phyloP scores from a whole-genome alignment of 2,113 vertebrate species.

The Osmerus eperlanus region DNA sequence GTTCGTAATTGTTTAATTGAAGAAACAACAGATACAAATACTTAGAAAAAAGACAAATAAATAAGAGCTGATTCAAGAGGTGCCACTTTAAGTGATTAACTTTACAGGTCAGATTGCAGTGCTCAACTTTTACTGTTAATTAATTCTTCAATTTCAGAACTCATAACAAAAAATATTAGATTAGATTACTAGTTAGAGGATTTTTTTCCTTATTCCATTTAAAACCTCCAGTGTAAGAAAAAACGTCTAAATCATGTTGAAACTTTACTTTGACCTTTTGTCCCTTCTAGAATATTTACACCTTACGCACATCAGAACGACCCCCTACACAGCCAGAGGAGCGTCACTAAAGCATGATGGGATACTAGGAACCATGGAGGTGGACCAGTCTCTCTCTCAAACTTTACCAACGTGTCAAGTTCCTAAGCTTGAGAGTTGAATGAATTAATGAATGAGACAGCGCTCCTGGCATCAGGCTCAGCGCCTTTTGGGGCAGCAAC shows the following conservation, averaged over 20 bases:
- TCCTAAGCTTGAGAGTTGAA: not conserved
- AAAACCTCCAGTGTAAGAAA: conserved; percentile 37
- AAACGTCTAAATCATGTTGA: not conserved
- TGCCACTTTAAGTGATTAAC: conserved; percentile 25
- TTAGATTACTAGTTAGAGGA: conserved; percentile 6
- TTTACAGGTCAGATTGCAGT: not conserved
- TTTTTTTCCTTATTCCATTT: conserved; percentile 6
- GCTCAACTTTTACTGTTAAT: conserved; percentile 16
- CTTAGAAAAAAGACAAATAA: conserved; percentile 48
- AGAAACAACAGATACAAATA: conserved; percentile 59
- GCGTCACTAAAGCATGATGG: conserved; percentile 1
- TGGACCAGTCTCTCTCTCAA: not conserved
- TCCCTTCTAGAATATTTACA: conserved; percentile 17
- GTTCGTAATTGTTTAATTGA: conserved; percentile 51
- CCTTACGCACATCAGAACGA: not conserved
- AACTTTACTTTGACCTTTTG: conserved; percentile 13
- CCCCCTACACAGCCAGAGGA: conserved; percentile 9
- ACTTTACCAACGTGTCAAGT: not conserved
- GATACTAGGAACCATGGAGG: not conserved
- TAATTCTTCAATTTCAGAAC: conserved; percentile 11
- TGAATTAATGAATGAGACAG: no score
- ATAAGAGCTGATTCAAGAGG: conserved; percentile 33
- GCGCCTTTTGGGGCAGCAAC: no score
- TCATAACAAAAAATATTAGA: not conserved
- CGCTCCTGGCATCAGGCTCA: no score